phyloP scores from a whole-genome alignment of 2,113 vertebrate genomes.

The Crotophaga sulcirostris region DNA sequence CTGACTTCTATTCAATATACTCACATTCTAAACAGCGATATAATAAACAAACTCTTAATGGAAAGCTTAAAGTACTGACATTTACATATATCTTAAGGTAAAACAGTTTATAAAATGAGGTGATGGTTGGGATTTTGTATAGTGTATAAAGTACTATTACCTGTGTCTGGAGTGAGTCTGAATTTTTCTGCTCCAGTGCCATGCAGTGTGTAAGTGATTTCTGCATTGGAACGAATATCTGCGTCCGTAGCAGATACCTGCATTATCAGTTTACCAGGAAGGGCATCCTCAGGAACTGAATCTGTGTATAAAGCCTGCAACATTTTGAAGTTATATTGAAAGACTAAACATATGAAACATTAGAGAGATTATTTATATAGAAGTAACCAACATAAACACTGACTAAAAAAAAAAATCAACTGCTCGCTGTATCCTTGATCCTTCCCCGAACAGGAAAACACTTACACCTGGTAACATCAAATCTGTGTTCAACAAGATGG shows the following conservation, averaged over 20 bases:
- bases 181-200: constrained; percentile 90
- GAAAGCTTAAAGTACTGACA: neutral
- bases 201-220: constrained; percentile 88
- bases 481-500: neutral
- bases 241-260: constrained; percentile 91
- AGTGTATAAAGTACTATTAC: constrained; percentile 65
- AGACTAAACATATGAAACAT: neutral
- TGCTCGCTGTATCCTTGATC: neutral
- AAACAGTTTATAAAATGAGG: neutral
- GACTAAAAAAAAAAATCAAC: neutral
- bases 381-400: neutral
- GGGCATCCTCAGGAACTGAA: constrained; percentile 87
- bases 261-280: constrained; percentile 86
- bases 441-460: neutral
- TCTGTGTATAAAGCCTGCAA: constrained; percentile 86
- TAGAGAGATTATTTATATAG: neutral
- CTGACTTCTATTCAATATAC: neutral
- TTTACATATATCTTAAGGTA: neutral
- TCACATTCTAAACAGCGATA: neutral
- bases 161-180: constrained; percentile 87
- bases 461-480: neutral
- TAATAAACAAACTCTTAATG: neutral
- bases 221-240: constrained; percentile 95
- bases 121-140: neutral
- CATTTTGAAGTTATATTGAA: constrained; percentile 12